These are phyloP conservation scores for Enteromius thamalakanensis DNA, from an alignment of 2,797 vertebrate genomes.

Conservation along the genomic window DNA sequence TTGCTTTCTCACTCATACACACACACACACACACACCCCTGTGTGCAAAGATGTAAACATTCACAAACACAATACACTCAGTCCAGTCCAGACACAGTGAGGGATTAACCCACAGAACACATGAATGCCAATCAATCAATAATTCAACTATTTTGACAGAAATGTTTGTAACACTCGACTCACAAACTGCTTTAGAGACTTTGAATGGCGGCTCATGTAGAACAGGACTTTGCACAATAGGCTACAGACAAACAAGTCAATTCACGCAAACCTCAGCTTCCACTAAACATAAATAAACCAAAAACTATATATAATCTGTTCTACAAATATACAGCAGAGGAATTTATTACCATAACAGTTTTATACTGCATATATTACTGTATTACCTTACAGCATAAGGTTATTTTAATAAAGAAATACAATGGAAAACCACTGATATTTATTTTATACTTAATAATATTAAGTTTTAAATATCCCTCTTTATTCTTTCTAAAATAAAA, in stretches of 20 bases:
- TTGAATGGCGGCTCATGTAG: neutral
- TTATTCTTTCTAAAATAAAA: too few relatives aligned
- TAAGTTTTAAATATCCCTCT: too few relatives aligned
- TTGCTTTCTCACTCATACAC: neutral
- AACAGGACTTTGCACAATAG: neutral
- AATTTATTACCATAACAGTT: too few relatives aligned
- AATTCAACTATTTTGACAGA: conserved; percentile 1
- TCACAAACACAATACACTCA: neutral
- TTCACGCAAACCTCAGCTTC: too few relatives aligned
- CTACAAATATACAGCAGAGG: too few relatives aligned
- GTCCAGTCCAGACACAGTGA: neutral
- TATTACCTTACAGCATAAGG: too few relatives aligned
- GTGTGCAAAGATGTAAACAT: neutral
- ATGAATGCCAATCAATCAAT: conserved; percentile 8
- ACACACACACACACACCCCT: neutral
- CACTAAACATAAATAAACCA: too few relatives aligned
- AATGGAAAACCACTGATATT: too few relatives aligned
- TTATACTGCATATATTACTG: too few relatives aligned
- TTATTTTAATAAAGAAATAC: too few relatives aligned
- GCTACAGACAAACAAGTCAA: neutral
- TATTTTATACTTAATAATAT: too few relatives aligned
- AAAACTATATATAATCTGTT: too few relatives aligned
- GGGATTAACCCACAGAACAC: conserved; percentile 5
- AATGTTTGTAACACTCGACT: neutral
- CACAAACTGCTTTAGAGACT: neutral